These are phyloP conservation scores for Antrozous pallidus DNA, from an alignment of 2,797 vertebrate species.

Conservation along the genomic window DNA sequence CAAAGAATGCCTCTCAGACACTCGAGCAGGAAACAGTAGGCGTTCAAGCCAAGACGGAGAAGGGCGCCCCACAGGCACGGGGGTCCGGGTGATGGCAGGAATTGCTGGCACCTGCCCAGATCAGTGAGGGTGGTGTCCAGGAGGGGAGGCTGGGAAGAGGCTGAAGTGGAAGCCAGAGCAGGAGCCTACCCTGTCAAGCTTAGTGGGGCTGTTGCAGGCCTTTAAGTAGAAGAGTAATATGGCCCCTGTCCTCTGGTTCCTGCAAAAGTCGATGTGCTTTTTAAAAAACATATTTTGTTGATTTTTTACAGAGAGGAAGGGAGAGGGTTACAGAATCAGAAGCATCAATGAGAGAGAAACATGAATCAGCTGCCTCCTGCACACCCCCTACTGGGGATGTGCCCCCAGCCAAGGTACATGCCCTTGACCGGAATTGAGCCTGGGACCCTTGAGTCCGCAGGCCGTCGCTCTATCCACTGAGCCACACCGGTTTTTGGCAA, in stretches of 20 bases:
- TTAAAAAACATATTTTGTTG: no score
- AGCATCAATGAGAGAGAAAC: no score
- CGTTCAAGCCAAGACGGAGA: not conserved
- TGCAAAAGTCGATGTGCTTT: not conserved
- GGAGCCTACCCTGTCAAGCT: not conserved
- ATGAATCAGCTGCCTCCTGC: no score
- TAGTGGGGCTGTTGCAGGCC: not conserved
- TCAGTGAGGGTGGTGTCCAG: fast-evolving
- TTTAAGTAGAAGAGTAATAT: not conserved
- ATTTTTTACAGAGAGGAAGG: no score
- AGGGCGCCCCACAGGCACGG: not conserved
- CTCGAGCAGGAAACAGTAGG: not conserved
- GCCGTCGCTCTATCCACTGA: no score
- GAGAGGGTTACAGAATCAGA: no score
- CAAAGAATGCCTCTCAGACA: not conserved
- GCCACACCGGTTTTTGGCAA: no score
- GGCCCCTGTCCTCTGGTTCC: not conserved
- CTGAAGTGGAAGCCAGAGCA: not conserved
- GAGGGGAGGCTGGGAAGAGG: not conserved
- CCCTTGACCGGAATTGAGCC: no score
- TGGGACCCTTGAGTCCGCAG: no score
- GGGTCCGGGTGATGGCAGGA: not conserved
- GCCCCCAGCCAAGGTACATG: no score
- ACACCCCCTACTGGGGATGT: no score
- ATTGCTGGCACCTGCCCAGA: fast-evolving